Base-by-base conservation (phyloP, 2,888 invertebrate genomes). In the Dysmachus trigonus region DNA sequence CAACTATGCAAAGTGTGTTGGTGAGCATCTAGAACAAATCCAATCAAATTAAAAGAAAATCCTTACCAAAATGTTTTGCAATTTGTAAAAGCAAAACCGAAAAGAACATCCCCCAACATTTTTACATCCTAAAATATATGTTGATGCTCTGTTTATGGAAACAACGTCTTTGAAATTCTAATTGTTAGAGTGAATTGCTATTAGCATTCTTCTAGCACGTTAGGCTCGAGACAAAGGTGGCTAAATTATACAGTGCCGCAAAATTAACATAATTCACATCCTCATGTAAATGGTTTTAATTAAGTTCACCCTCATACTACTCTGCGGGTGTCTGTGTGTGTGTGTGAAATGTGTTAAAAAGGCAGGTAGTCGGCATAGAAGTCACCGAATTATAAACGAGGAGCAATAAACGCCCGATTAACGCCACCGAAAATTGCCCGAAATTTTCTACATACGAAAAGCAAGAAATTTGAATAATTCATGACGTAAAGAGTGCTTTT, bases 391-490 rank as follows among this genome's bases (percentile, higher is more conserved):
- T 13, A 79, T 51, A 51, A 47, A 79, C 41, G 79, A 79, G 51
- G 6, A 27, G 30, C 30, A 79, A 79, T 79, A 79, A 27, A 79
- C 31, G 79, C 51, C 27, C 79, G 79, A 47, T 79, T 79, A 76
- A 79, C 79, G 47, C 31, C 51, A 27, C 47, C 27, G n/a, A 2
- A 81, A 81, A 81, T 81, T 81, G 81, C 81, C 53, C 53, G 35
- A 81, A 22, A 62, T 18, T 53, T n/a, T 31, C 31, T 18, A 22
- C 81, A 53, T 81, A 30, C 31, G 33, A 81, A 31, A 81, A 33
- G 38, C 62, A 33, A 62, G 51, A 33, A 81, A 81, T 53, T 81
- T 81, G 81, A 81, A 81, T 81, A 81, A 81, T 81, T 81, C 81
- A 81, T 81, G 81, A 31, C 31, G 53, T 73, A 73, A 31, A 81